Evolutionary conservation across 2,888 invertebrate genomes (phyloP).

Genomic region (Cataglyphis rosenhaueri): DNA sequence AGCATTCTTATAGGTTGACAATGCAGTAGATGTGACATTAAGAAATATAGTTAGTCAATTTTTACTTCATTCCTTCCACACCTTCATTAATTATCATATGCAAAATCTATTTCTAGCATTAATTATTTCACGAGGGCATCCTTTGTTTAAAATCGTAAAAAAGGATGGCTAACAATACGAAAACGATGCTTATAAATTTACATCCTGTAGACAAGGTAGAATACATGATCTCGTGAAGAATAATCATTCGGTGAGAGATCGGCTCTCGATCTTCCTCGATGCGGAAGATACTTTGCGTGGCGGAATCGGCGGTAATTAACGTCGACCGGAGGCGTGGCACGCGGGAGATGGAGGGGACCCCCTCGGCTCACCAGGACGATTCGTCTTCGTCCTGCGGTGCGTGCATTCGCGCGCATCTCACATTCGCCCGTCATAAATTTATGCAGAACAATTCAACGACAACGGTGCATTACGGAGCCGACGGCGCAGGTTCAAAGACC

Average conservation of each 20-base stretch:
- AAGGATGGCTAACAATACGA: not conserved
- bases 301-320: slow-evolving; percentile 76
- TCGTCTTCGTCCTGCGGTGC: slow-evolving; percentile 78
- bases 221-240: not conserved
- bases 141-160: not conserved
- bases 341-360: slow-evolving; percentile 56
- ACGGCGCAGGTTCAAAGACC: slow-evolving; percentile 82
- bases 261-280: slow-evolving; percentile 40
- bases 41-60: not conserved
- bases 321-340: slow-evolving; percentile 73
- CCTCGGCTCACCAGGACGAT: slow-evolving; percentile 70
- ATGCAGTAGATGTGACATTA: not conserved
- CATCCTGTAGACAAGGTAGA: not conserved
- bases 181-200: not conserved
- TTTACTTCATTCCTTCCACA: not conserved
- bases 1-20: slow-evolving; percentile 1
- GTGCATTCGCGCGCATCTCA: slow-evolving; percentile 72
- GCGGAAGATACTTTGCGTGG: slow-evolving; percentile 47
- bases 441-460: slow-evolving; percentile 85
- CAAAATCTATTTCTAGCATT: not conserved
- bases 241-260: slow-evolving; percentile 13
- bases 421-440: slow-evolving; percentile 84
- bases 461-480: slow-evolving; percentile 83
- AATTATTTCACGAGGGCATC: not conserved
- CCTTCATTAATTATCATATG: too few species aligned